These are phyloP conservation scores for Octonoba sinensis DNA, from an alignment of 2,888 invertebrate species.

Conservation along the genomic window DNA sequence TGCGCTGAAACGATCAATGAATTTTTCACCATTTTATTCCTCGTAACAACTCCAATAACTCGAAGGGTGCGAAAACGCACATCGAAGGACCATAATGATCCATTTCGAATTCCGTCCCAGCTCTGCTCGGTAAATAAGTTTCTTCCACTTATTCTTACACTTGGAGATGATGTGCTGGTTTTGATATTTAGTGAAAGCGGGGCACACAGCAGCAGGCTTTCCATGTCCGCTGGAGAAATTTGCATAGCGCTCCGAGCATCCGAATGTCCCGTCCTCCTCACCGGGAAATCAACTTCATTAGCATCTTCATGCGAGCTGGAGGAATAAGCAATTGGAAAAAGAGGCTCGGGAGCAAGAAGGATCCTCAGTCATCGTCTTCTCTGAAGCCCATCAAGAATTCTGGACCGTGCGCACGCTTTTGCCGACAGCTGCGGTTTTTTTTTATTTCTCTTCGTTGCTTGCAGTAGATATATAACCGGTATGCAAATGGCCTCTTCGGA, in stretches of 20 bases:
- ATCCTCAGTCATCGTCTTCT: constrained; percentile 12
- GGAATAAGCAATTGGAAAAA: constrained; percentile 63
- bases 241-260: constrained; percentile 28
- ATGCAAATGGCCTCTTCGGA: constrained; percentile 39
- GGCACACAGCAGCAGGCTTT: constrained; percentile 15
- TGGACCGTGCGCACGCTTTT: constrained; percentile 52
- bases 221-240: constrained; percentile 16
- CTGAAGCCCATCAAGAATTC: constrained; percentile 55
- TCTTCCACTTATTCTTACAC: constrained; percentile 47
- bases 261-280: constrained; percentile 20
- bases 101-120: constrained; percentile 45
- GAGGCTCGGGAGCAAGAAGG: constrained; percentile 23
- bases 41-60: constrained; percentile 39
- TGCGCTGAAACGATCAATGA: constrained; percentile 31
- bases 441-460: neutral
- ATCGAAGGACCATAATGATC: constrained; percentile 44
- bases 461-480: constrained; percentile 41
- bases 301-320: constrained; percentile 58
- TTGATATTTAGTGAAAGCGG: constrained; percentile 60
- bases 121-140: constrained; percentile 47
- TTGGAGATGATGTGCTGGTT: constrained; percentile 24
- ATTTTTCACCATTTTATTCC: constrained; percentile 44
- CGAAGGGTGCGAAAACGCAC: constrained; percentile 9
- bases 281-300: constrained; percentile 58
- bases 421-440: constrained; percentile 45